Evolutionary conservation across 2,113 vertebrate genomes (phyloP), one percentile per base, ranked within the genome.

Genomic region (Xiphophorus maculatus): DNA sequence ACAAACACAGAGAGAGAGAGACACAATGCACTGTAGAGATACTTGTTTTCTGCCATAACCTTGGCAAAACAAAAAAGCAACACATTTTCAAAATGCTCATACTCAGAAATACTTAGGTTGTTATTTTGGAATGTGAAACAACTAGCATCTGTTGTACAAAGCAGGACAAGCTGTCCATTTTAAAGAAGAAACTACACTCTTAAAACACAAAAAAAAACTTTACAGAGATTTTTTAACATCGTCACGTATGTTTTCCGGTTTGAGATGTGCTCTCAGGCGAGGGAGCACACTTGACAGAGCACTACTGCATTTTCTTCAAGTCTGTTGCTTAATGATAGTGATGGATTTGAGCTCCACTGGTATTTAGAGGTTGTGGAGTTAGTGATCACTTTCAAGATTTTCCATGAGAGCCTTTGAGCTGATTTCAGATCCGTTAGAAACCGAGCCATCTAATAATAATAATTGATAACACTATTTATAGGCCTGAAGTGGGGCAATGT

Each of bases 401-500:
- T 15, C 14, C 17, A 32, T 22, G 29, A 63, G 15, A 67, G 12
- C 3, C 12, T 58, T 64, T 73, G 12, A 66, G 35, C 25, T 54
- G 30, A 17, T 73, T n/a, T 35, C 15, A 65, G 13, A 51, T 25
- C 30, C 7, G 22, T 33, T 27, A n/a, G 51, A 14, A 73, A 65
- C 42, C 29, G n/a, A 27, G 29, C 28, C 42, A 73, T 54, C 44
- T 66, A 74, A 66, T 74, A 66, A 70, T 60, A 70, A 74, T 66
- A 64, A 73, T 73, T 74, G 72, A 74, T 74, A 58, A 74, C 25
- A 65, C 63, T 66, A 74, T 74, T 74, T 74, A 66, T 66, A 74
- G 44, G 25, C 30, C 14, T n/a, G 51, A 74, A 74, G 63, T 74
- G 63, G 72, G 72, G 72, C 72, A 74, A 37, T 58, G 35, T 51